Conservation (phyloP, 2,113 vertebrate species). For the Elanus axillaris region DNA sequence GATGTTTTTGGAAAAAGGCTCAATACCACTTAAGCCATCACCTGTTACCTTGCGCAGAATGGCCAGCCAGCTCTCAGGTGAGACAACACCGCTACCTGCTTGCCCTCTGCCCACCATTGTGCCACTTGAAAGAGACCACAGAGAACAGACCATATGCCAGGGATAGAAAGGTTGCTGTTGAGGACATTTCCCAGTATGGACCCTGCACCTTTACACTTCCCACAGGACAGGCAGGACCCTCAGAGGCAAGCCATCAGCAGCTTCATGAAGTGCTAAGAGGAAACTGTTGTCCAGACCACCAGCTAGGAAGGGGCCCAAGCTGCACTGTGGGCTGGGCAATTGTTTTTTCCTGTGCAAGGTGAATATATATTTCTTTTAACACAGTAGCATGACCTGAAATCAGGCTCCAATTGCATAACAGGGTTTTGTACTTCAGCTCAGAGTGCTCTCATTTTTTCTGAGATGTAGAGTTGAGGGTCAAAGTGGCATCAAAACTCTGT, state of each 20-base stretch:
- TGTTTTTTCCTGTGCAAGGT: background rate
- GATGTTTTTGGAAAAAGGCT: slow-evolving; percentile 79
- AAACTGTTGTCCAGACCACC: background rate
- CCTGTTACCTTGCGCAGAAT: slow-evolving; percentile 86
- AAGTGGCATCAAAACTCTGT: background rate
- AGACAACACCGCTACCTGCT: background rate
- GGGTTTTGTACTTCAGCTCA: background rate
- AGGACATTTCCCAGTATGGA: background rate
- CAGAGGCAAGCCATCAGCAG: background rate
- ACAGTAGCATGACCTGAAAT: background rate
- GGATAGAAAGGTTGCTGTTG: background rate
- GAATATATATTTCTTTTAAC: background rate
- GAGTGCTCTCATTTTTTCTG: background rate
- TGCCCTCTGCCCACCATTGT: background rate
- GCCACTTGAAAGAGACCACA: background rate
- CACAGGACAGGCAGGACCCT: background rate
- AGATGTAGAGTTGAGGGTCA: background rate
- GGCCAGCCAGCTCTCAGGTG: slow-evolving; percentile 87
- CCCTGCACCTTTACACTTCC: background rate
- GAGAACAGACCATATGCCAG: background rate
- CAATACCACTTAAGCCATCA: slow-evolving; percentile 73
- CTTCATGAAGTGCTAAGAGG: background rate
- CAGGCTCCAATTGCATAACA: background rate
- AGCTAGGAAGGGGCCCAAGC: background rate
- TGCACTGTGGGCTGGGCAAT: background rate